A percentile compares a stretch with the other conserved stretches of the same genome.
phyloP scores from a whole-genome alignment of 2,888 invertebrate species.

The Acleris emargana region DNA sequence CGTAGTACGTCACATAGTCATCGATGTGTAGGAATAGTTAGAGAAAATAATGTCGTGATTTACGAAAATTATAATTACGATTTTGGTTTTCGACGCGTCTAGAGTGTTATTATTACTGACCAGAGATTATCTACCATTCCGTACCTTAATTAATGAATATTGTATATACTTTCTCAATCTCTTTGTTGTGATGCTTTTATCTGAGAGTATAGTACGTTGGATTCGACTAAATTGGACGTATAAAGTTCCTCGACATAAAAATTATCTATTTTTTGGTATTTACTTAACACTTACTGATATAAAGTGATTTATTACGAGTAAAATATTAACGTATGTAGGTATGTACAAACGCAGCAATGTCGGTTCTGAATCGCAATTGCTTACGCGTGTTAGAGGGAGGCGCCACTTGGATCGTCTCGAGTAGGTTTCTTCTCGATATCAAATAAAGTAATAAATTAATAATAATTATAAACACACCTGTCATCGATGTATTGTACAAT shows the following conservation, averaged over 20 bases:
- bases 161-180: slow-evolving; percentile 33
- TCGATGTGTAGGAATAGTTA: slow-evolving; percentile 45
- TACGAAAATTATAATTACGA: slow-evolving; percentile 36
- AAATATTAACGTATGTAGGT: slow-evolving; percentile 44
- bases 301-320: slow-evolving; percentile 48
- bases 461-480: slow-evolving; percentile 50
- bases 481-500: slow-evolving; percentile 81
- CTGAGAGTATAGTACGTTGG: slow-evolving; percentile 36
- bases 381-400: slow-evolving; percentile 54
- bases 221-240: slow-evolving; percentile 31
- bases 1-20: slow-evolving; percentile 37
- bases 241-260: slow-evolving; percentile 36
- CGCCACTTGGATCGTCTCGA: slow-evolving; percentile 41
- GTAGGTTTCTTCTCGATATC: slow-evolving; percentile 48
- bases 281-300: slow-evolving; percentile 45
- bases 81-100: slow-evolving; percentile 34
- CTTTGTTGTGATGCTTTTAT: slow-evolving; percentile 35
- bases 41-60: slow-evolving; percentile 61
- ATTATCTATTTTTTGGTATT: slow-evolving; percentile 38
- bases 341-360: slow-evolving; percentile 50
- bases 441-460: slow-evolving; percentile 37
- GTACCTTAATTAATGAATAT: slow-evolving; percentile 46
- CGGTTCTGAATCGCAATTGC: slow-evolving; percentile 68
- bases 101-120: slow-evolving; percentile 46
- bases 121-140: slow-evolving; percentile 65